A percentile compares a stretch with the other conserved stretches of the same genome.
Evolutionary conservation across 2,113 vertebrate species (phyloP).

Genomic region (Boulengeromyrus knoepffleri): DNA sequence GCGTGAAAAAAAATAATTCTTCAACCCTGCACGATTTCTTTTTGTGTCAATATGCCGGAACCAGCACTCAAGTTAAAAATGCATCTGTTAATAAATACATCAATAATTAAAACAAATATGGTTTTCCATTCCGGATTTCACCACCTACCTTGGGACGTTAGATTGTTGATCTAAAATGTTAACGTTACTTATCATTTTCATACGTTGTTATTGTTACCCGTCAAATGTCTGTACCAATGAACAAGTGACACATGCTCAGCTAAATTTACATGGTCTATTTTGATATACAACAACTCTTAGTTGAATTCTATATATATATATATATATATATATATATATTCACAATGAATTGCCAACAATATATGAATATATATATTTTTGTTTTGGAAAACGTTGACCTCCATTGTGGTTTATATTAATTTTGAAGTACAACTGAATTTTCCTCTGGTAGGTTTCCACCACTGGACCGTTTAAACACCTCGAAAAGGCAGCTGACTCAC

Average conservation of each 20-base stretch:
- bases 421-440: background rate
- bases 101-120: background rate
- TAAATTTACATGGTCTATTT: background rate
- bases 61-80: background rate
- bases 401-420: background rate
- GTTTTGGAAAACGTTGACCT: background rate
- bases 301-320: background rate
- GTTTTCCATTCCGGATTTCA: background rate
- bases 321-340: background rate
- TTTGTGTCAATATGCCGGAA: background rate
- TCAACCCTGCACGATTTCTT: background rate
- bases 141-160: background rate
- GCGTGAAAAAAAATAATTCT: background rate
- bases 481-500: background rate
- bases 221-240: background rate
- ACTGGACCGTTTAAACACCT: background rate
- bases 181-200: background rate
- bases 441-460: background rate
- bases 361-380: background rate
- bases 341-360: background rate
- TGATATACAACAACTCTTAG: background rate
- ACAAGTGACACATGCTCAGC: background rate
- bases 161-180: background rate
- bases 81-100: background rate
- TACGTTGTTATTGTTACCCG: background rate